These are phyloP conservation scores for Napeogenes inachia DNA, from an alignment of 2,888 invertebrate species.

Conservation along the genomic window DNA sequence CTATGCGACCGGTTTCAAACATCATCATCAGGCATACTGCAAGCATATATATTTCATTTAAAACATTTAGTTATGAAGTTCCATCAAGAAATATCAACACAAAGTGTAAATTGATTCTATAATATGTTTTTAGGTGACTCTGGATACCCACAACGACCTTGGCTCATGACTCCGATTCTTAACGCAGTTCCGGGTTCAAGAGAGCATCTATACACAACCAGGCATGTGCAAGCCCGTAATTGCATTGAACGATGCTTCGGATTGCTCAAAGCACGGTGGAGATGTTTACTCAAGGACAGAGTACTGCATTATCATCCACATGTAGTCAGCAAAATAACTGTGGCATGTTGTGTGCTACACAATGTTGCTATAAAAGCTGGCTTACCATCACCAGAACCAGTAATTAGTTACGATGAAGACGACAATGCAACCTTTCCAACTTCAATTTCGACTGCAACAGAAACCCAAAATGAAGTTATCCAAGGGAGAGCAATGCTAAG, in stretches of 20 bases:
- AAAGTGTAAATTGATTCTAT: no score
- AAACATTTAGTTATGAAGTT: no score
- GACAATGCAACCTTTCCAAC: no score
- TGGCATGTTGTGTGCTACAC: conserved; percentile 34
- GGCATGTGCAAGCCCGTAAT: conserved; percentile 29
- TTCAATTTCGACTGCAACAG: no score
- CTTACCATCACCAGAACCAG: conserved; percentile 21
- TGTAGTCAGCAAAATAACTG: conserved; percentile 27
- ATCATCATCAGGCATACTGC: no score
- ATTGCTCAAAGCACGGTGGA: conserved; percentile 31
- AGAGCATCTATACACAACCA: conserved; percentile 30
- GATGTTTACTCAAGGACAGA: conserved; percentile 31
- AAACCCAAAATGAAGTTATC: no score
- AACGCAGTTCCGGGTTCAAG: conserved; percentile 30
- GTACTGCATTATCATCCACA: conserved; percentile 33
- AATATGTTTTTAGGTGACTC: conserved; percentile 29
- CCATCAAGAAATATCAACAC: no score
- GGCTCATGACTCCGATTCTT: conserved; percentile 33
- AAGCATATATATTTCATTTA: no score
- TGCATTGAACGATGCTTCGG: conserved; percentile 34
- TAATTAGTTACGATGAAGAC: no score
- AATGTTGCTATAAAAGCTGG: conserved; percentile 30
- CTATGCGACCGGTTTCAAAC: no score
- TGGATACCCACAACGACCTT: conserved; percentile 32
- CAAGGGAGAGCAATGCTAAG: no score